Evolutionary conservation across 2,113 vertebrate species (phyloP), one percentile per base, ranked within the genome.

Genomic region (Asarcornis scutulata): DNA sequence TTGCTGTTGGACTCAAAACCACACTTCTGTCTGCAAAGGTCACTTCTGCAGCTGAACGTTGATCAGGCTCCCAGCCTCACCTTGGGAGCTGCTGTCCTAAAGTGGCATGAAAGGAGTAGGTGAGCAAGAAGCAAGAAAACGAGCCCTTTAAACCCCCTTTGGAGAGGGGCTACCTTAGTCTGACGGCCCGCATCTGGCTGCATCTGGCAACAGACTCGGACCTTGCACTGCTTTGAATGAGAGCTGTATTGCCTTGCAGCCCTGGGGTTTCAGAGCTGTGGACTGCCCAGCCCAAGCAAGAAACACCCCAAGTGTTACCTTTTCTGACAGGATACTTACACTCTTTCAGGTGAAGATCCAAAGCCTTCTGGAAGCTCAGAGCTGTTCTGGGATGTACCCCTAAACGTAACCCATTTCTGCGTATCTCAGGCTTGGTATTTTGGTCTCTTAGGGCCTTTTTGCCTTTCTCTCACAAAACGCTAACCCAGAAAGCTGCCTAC

Each of bases 81-180:
- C 79, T 17, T 15, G 46, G 40, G 16, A 71, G 6, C 56, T 40
- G 44, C 14, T 1, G 2, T 17, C 34, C 38, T 23, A 9, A 62
- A 13, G 46, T 3, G 27, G 27, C 52, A 46, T n/a, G 7, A 53
- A 29, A 88, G 56, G 56, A 0, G 1, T 4, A 50, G 60, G 26
- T 63, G 89, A 58, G 60, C 31, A 9, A 73, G 50, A 2, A 74
- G 18, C 9, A 50, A 56, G 32, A 71, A 34, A 38, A 60, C 2
- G 72, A 94, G 52, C 16, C 29, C 53, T 25, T 27, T 58, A 55
- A 59, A 10, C 3, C 1, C 16, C 17, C 14, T 3, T 16, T 20
- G 86, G 34, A 82, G 34, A 23, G 36, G 20, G n/a, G 9, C 13
- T 59, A 48, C 32, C 2, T 3, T 27, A 55, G 9, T 58, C 38